phyloP scores from a whole-genome alignment of 2,888 invertebrate genomes.

The Petrolisthes manimaculis region DNA sequence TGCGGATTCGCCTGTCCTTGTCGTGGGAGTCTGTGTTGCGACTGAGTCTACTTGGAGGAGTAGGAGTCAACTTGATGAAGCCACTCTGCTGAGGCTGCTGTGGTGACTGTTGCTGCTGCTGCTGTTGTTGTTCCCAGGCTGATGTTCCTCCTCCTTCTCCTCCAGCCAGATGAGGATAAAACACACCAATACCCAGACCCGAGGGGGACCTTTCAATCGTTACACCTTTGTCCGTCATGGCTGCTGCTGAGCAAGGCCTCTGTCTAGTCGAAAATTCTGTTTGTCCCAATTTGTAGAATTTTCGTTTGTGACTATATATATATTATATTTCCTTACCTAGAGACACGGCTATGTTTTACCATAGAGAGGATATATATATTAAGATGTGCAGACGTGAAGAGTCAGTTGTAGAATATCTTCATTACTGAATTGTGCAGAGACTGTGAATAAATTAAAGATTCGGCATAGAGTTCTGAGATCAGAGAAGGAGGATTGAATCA shows the following conservation, averaged over 20 bases:
- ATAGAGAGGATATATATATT: no score
- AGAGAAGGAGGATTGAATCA: no score
- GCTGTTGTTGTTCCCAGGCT: conserved; percentile 36
- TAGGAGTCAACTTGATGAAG: conserved; percentile 44
- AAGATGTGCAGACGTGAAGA: no score
- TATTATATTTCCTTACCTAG: no score
- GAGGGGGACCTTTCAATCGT: conserved; percentile 56
- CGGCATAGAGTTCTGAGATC: no score
- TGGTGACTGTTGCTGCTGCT: conserved; percentile 29
- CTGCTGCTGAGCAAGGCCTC: neutral
- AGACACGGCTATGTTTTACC: no score
- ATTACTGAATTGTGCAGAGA: no score
- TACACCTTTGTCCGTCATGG: conserved; percentile 57
- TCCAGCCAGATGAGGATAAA: conserved; percentile 47
- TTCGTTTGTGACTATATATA: no score
- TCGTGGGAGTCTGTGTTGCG: conserved; percentile 31
- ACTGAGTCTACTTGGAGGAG: conserved; percentile 22
- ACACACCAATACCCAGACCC: conserved; percentile 51
- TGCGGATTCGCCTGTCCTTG: conserved; percentile 37
- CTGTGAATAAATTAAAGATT: no score
- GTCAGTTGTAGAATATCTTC: no score
- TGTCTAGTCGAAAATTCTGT: no score
- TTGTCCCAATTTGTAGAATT: no score
- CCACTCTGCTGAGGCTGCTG: conserved; percentile 25
- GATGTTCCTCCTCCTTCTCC: conserved; percentile 14